These are phyloP conservation scores for Zeugodacus cucurbitae DNA, from an alignment of 1,140 invertebrate genomes.

Conservation along the genomic window DNA sequence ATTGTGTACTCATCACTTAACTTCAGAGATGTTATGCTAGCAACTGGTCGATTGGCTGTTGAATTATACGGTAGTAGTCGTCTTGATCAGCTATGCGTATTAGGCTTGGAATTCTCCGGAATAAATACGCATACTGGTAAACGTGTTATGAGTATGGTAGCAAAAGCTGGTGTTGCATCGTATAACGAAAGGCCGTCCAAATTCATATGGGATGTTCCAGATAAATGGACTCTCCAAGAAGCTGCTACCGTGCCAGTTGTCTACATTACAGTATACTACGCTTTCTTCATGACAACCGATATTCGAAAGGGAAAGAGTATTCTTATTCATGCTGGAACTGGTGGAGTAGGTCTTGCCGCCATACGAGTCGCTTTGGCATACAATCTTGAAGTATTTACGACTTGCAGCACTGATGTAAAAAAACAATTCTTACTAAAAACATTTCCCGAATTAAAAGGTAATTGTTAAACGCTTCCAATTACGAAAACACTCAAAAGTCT, in stretches of 20 bases:
- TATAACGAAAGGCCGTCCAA: conserved; percentile 69
- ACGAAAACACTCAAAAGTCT: not conserved
- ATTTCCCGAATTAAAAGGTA: conserved; percentile 75
- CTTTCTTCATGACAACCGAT: conserved; percentile 75
- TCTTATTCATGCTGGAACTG: conserved; percentile 89
- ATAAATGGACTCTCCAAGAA: conserved; percentile 85
- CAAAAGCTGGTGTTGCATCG: conserved; percentile 72
- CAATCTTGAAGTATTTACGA: conserved; percentile 79
- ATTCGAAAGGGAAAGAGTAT: conserved; percentile 77
- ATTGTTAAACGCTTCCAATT: not conserved
- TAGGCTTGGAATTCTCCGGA: conserved; percentile 83
- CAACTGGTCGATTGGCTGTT: conserved; percentile 76
- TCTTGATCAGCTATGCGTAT: conserved; percentile 72
- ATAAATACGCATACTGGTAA: conserved; percentile 69
- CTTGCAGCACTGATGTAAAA: conserved; percentile 80
- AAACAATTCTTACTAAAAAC: conserved; percentile 78
- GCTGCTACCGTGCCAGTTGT: conserved; percentile 89
- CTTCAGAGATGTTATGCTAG: conserved; percentile 83
- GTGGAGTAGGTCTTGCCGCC: conserved; percentile 88
- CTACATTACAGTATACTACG: conserved; percentile 87
- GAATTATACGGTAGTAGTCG: conserved; percentile 71
- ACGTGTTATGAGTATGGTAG: conserved; percentile 78
- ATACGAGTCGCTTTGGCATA: conserved; percentile 80
- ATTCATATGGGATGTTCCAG: conserved; percentile 82
- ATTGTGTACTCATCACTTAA: conserved; percentile 78